A percentile compares a stretch with the other conserved stretches of the same genome.
Conservation (phyloP, 2,113 vertebrate genomes). For the Morone chrysops region DNA sequence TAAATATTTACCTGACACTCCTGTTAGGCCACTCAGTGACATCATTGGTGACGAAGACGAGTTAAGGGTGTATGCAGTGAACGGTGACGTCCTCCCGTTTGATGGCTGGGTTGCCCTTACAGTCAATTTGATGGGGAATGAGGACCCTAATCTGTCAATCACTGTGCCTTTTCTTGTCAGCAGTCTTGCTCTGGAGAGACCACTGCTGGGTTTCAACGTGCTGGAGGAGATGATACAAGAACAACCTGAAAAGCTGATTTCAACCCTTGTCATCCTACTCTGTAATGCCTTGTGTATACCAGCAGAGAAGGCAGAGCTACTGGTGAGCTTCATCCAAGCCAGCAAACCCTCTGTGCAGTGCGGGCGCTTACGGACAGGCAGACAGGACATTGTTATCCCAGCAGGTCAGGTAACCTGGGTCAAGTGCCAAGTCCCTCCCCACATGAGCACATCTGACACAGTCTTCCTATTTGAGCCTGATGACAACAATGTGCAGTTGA, state of each 20-base stretch:
- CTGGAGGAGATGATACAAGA: constrained; percentile 32
- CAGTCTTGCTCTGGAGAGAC: constrained; percentile 21
- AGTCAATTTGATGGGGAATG: constrained; percentile 33
- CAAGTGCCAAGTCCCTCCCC: constrained; percentile 10
- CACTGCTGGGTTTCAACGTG: constrained; percentile 33
- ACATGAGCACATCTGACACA: not conserved
- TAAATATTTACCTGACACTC: constrained; percentile 6
- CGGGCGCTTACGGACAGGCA: not conserved
- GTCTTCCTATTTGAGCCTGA: constrained; percentile 2
- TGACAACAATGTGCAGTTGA: not conserved
- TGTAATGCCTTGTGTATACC: constrained; percentile 14
- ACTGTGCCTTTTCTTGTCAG: constrained; percentile 38
- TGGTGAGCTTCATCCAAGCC: constrained; percentile 16
- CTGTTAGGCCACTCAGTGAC: not conserved
- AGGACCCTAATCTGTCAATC: constrained; percentile 19
- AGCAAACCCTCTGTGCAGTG: not conserved
- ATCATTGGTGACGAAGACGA: constrained; percentile 2
- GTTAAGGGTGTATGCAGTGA: constrained; percentile 22
- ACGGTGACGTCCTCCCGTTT: constrained; percentile 19
- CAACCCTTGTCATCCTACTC: constrained; percentile 4
- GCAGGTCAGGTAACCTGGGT: constrained; percentile 31
- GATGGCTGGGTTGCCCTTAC: constrained; percentile 32
- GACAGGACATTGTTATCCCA: constrained; percentile 3
- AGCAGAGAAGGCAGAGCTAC: constrained; percentile 1
- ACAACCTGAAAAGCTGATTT: constrained; percentile 20